These are phyloP conservation scores for Sminthurinus aureus DNA, from an alignment of 2,888 invertebrate species.

Conservation along the genomic window DNA sequence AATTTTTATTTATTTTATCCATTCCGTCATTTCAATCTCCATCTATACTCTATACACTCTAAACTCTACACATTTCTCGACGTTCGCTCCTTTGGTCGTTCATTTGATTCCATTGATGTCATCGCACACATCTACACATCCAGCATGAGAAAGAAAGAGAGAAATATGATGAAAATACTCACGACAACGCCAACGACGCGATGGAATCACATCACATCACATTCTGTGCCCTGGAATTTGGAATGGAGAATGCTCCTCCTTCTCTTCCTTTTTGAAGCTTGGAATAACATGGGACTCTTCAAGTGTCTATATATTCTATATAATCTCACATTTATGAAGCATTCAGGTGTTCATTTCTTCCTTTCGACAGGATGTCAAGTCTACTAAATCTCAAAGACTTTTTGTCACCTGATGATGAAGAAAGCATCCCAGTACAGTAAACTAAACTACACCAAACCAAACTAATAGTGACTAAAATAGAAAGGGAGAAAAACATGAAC, in stretches of 20 bases:
- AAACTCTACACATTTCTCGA: too few relatives aligned
- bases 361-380: constrained; percentile 24
- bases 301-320: neutral
- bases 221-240: too few relatives aligned
- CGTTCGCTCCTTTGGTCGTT: too few relatives aligned
- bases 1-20: neutral
- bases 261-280: neutral
- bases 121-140: too few relatives aligned
- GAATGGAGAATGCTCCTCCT: neutral
- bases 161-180: too few relatives aligned
- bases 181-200: too few relatives aligned
- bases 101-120: too few relatives aligned
- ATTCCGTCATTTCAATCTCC: neutral
- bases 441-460: neutral
- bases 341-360: constrained; percentile 36
- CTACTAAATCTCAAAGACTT: constrained; percentile 27
- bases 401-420: neutral
- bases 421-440: neutral
- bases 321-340: constrained; percentile 3
- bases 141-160: too few relatives aligned
- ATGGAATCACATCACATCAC: too few relatives aligned
- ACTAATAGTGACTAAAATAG: neutral
- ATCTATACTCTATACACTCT: too few relatives aligned
- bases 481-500: neutral
- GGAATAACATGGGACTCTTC: neutral